Base-by-base conservation (phyloP, 1,140 invertebrate species). In the Drosophila baimaii region DNA sequence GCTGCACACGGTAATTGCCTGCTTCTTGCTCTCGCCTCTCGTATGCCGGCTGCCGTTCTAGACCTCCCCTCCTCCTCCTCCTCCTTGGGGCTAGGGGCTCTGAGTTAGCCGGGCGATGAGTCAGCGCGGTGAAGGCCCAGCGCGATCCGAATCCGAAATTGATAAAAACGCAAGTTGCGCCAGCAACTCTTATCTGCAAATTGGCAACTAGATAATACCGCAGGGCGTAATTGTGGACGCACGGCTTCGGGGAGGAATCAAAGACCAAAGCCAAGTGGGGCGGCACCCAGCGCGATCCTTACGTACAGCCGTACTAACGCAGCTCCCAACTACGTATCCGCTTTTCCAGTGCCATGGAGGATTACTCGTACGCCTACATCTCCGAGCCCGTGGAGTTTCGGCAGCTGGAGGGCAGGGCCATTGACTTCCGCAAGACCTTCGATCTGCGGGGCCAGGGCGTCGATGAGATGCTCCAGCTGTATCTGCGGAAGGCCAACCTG, bases 391-490 rank as follows among this genome's bases (percentile, higher is more conserved):
- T 81, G 59, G 85, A 91, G 72, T 91, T 91, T 58, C 75, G 86
- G 12, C 77, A 91, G 29, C 68, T 86, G 72, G 66, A 90, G 61
- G 90, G 90, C 25, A 58, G 25, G 19, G 49, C 77, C 47, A 70
- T 91, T 13, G 90, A 91, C 46, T 91, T 91, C 47, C 81, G 82
- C 51, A 91, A 91, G 47, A 91, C 90, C 17, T 91, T 91, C 44
- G 90, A 91, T 77, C 56, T 91, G 64, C 86, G 86, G 35, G 90
- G 90, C 39, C 80, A 49, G 27, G 90, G 86, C 19, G 65, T 68
- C 8, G 90, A 91, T 57, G 90, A 91, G 63, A 90, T 90, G 77
- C 77, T 91, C 3, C 85, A 85, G 29, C 52, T 91, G 41, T 91
- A 91, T 64, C 46, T 91, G 51, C 77, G 82, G 33, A 91, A 81